Evolutionary conservation across 92 coral and sea anemone species (phyloP), one percentile per base, ranked within the genome.

Genomic region (Epizoanthus illoricatus): DNA sequence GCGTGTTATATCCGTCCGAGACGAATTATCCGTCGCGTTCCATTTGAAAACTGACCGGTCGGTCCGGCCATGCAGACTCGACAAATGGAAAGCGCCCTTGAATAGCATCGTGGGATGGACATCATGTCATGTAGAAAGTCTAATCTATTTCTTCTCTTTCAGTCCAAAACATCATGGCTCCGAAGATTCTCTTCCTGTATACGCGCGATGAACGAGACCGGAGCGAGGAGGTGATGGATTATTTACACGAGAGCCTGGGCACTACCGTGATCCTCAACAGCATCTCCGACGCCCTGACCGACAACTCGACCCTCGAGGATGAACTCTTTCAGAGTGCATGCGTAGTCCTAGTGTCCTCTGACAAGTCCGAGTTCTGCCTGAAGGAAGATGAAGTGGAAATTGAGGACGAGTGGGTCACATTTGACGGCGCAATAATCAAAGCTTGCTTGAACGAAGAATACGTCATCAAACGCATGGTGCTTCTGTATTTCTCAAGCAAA

Each of bases 301-400:
- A 78, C 23, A 78, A 78, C 71, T 78, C 82, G 3, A 78, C 82
- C 23, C 59, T 78, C 21, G 82, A 78, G 71, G 82, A 78, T 56
- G 82, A 78, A 15, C 82, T 78, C 82, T 78, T 78, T 41, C 82
- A 78, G 67, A 78, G 82, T 61, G 82, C 71, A 78, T 78, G 82
- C 82, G 72, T 78, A 8, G 71, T 78, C 9, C 23, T 78, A 7
- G 82, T 78, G 55, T 78, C 71, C 58, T 78, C 82, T 62, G 82
- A 63, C 24, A 72, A 78, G n/a, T 45, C 82, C 16, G 71, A 63
- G 4, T 55, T 49, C 12, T 78, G 71, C 58, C 71, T 78, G 12
- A 78, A 78, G 28, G 82, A 78, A 11, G 82, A 63, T 1, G 7
- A 55, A 21, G 57, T 78, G 57, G 82, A 78, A 64, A 62, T 78